These are phyloP conservation scores for Macaria notata DNA, from an alignment of 2,888 invertebrate species.

Conservation along the genomic window DNA sequence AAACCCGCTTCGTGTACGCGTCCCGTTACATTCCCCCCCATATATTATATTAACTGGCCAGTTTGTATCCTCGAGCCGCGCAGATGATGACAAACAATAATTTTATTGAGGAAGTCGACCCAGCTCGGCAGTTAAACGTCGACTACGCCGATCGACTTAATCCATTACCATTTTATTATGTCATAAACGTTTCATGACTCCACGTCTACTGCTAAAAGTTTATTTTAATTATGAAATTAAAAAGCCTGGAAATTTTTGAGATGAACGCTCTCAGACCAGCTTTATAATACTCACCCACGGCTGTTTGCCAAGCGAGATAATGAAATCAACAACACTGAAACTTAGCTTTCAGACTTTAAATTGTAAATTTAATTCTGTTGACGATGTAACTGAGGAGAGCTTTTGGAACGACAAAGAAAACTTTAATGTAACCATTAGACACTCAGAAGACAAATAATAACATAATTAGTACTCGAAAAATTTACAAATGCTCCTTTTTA, in stretches of 20 bases:
- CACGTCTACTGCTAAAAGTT: slow-evolving; percentile 61
- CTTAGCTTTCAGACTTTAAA: slow-evolving; percentile 20
- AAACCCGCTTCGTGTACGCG: slow-evolving; percentile 11
- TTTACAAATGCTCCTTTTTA: too few relatives aligned
- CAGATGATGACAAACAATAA: slow-evolving; percentile 58
- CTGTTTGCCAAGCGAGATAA: slow-evolving; percentile 29
- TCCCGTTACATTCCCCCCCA: slow-evolving; percentile 28
- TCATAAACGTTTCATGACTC: slow-evolving; percentile 76
- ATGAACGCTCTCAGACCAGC: slow-evolving; percentile 27
- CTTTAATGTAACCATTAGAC: too few relatives aligned
- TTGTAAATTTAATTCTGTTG: slow-evolving; percentile 7
- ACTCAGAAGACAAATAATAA: too few relatives aligned
- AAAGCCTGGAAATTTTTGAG: slow-evolving; percentile 36
- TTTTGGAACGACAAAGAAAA: not conserved
- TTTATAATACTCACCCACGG: slow-evolving; percentile 25
- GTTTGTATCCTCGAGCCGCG: slow-evolving; percentile 38
- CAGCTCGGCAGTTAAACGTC: slow-evolving; percentile 69
- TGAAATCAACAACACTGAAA: slow-evolving; percentile 28
- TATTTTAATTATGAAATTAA: slow-evolving; percentile 57
- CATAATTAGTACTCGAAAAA: too few relatives aligned
- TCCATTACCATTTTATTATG: slow-evolving; percentile 77
- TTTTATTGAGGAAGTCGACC: slow-evolving; percentile 78
- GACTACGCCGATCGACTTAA: slow-evolving; percentile 71
- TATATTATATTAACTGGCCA: slow-evolving; percentile 34
- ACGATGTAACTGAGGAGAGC: slow-evolving; percentile 1